Evolutionary conservation across 2,113 vertebrate species (phyloP).

Genomic region (Entomyzon cyanotis): DNA sequence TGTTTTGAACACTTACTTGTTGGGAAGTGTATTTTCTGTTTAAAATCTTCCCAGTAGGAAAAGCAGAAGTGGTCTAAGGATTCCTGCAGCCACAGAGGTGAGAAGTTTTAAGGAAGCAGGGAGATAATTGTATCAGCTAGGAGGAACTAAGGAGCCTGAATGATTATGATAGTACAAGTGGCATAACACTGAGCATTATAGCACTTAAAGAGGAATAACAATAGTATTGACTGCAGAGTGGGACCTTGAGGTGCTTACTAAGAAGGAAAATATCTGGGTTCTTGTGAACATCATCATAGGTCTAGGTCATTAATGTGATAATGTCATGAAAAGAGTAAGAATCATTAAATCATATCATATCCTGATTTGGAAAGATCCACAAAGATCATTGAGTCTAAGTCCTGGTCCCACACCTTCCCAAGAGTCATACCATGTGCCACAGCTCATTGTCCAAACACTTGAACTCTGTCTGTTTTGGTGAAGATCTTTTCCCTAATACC

Average conservation of each 20-base stretch:
- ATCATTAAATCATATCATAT: not conserved
- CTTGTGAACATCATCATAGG: not conserved
- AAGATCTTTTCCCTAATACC: not conserved
- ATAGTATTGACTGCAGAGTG: not conserved
- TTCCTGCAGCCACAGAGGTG: not conserved
- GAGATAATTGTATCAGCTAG: not conserved
- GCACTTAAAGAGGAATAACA: not conserved
- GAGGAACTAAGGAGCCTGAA: not conserved
- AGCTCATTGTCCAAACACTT: not conserved
- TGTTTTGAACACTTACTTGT: not conserved
- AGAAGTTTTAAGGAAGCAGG: not conserved
- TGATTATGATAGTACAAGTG: not conserved
- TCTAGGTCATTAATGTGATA: not conserved
- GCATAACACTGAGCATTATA: not conserved
- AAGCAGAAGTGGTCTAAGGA: not conserved
- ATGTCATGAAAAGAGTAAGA: not conserved
- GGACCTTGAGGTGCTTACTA: not conserved
- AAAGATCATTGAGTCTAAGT: no score
- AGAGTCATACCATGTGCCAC: not conserved
- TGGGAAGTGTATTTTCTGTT: not conserved
- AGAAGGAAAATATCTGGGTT: not conserved
- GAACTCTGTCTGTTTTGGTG: not conserved
- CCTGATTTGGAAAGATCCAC: not conserved
- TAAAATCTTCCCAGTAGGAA: not conserved
- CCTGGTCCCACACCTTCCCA: accelerated